Evolutionary conservation across 2,113 vertebrate species (phyloP).

Genomic region (Geothlypis trichas): DNA sequence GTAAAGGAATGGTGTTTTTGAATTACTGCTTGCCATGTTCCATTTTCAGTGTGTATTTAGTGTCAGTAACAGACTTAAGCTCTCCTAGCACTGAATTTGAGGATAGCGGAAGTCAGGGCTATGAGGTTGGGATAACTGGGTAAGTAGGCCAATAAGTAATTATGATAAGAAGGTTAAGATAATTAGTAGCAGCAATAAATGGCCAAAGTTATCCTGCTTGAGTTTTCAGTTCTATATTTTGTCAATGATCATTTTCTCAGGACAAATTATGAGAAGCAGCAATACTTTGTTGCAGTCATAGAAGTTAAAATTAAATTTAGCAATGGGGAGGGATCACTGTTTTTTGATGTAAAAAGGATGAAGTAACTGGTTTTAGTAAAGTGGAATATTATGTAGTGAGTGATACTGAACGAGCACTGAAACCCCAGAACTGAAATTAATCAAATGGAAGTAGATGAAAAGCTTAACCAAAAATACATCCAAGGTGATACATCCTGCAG

Average conservation of each 20-base stretch:
- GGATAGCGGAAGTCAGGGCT: slow-evolving; percentile 34
- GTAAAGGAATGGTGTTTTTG: background rate
- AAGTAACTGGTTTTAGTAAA: background rate
- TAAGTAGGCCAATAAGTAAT: slow-evolving; percentile 64
- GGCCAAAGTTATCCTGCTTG: slow-evolving; percentile 17
- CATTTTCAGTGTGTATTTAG: slow-evolving; percentile 11
- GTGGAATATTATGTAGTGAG: background rate
- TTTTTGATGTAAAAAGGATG: background rate
- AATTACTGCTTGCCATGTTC: background rate
- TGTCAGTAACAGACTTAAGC: slow-evolving; percentile 27
- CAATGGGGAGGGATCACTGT: background rate
- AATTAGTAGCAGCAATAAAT: slow-evolving; percentile 38
- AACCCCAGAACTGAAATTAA: background rate
- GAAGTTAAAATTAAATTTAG: background rate
- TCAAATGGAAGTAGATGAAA: background rate
- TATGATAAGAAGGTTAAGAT: slow-evolving; percentile 58
- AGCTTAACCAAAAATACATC: background rate
- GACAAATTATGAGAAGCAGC: background rate
- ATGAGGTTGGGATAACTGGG: background rate
- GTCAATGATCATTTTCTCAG: background rate
- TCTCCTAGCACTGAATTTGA: background rate
- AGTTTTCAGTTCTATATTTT: slow-evolving; percentile 32
- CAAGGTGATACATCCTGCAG: background rate
- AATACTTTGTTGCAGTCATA: background rate
- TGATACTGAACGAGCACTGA: background rate